Evolutionary conservation across 1,140 invertebrate species (phyloP).

Genomic region (Pseudomyrmex gracilis): DNA sequence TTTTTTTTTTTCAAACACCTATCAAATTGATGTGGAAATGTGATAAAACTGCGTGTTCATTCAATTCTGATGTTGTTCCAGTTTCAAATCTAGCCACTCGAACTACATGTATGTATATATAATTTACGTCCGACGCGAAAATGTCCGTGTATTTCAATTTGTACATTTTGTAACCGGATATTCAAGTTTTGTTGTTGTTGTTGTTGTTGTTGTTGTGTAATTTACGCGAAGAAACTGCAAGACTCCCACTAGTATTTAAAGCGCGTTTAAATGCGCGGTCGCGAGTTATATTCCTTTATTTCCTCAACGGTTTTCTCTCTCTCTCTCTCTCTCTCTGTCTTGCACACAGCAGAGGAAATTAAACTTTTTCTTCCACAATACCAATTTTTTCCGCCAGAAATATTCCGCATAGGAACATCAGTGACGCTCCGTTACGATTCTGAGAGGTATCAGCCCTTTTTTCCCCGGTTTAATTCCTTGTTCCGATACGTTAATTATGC

Average conservation of each 20-base stretch:
- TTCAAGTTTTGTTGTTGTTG: too few relatives aligned
- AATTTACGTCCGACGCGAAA: background rate
- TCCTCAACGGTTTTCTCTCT: conserved; percentile 17
- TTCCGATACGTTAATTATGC: conserved; percentile 53
- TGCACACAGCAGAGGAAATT: conserved; percentile 35
- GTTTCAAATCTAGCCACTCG: too few relatives aligned
- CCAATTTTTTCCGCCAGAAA: conserved; percentile 48
- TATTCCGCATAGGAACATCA: conserved; percentile 31
- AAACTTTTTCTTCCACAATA: conserved; percentile 47
- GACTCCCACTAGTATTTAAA: conserved; percentile 37
- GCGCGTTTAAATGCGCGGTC: conserved; percentile 32
- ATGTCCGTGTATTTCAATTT: conserved; percentile 2
- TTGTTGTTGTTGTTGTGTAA: too few relatives aligned
- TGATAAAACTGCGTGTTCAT: too few relatives aligned
- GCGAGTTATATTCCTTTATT: conserved; percentile 44
- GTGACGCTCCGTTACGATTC: conserved; percentile 35
- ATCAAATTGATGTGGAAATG: too few relatives aligned
- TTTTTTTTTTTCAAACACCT: too few relatives aligned
- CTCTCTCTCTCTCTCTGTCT: too few relatives aligned
- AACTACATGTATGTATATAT: too few relatives aligned
- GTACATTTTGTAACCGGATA: conserved; percentile 11
- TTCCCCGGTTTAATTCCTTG: too few relatives aligned
- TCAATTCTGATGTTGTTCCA: too few relatives aligned
- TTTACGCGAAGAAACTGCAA: background rate
- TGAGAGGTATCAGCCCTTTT: conserved; percentile 11